phyloP scores from a whole-genome alignment of 2,888 invertebrate species.

The Parnassius apollo region DNA sequence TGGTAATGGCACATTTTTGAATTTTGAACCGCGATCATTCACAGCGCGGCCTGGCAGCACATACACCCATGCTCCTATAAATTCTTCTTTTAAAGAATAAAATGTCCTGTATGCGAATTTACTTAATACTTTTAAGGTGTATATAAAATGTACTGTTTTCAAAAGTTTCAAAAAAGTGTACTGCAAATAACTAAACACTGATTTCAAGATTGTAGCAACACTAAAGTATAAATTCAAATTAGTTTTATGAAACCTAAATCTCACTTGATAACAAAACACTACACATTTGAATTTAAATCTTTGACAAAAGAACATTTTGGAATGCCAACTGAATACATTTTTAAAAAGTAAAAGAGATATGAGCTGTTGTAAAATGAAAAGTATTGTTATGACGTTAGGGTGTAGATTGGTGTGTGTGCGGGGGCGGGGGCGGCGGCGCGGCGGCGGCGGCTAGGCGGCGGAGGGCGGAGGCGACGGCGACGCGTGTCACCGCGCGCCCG shows the following conservation, averaged over 20 bases:
- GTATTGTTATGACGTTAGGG: slow-evolving; percentile 26
- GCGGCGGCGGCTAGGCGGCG: slow-evolving; percentile 41
- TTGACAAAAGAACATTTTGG: background rate
- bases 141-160: background rate
- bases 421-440: slow-evolving; percentile 42
- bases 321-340: background rate
- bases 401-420: slow-evolving; percentile 32
- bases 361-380: slow-evolving; percentile 7
- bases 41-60: slow-evolving; percentile 22
- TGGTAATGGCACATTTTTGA: slow-evolving; percentile 35
- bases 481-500: slow-evolving; percentile 50
- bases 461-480: slow-evolving; percentile 33
- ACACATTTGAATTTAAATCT: background rate
- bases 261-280: background rate
- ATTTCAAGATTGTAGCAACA: background rate
- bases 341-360: background rate
- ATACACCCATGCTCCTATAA: slow-evolving; percentile 20
- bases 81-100: background rate
- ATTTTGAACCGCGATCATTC: slow-evolving; percentile 30
- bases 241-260: too few relatives aligned
- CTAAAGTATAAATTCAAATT: background rate
- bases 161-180: slow-evolving; percentile 11
- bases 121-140: slow-evolving; percentile 13
- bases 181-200: slow-evolving; percentile 12
- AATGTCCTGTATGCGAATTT: background rate